A percentile compares a stretch with the other conserved stretches of the same genome.
phyloP scores from a whole-genome alignment of 2,797 vertebrate species.

The Florisuga fusca region DNA sequence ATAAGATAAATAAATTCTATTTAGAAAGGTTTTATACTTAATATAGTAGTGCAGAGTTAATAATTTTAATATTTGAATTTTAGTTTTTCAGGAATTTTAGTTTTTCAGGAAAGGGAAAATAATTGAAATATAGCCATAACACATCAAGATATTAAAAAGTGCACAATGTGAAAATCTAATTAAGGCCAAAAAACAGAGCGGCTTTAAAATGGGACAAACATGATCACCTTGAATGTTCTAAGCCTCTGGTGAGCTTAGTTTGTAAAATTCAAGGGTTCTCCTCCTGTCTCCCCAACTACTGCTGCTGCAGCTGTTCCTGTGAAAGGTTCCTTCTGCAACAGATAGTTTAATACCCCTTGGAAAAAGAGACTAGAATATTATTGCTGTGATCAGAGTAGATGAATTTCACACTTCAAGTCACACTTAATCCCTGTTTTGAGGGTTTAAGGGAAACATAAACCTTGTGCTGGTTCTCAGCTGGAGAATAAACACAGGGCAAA shows the following conservation, averaged over 20 bases:
- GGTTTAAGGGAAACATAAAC: slow-evolving; percentile 33
- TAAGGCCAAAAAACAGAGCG: neutral
- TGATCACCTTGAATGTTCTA: neutral
- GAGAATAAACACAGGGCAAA: neutral
- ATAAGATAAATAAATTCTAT: neutral
- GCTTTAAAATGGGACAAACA: neutral
- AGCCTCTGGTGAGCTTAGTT: neutral
- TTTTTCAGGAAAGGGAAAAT: neutral
- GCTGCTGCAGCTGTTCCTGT: neutral
- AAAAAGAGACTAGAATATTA: slow-evolving; percentile 48
- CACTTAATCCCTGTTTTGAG: slow-evolving; percentile 59
- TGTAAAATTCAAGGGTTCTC: neutral
- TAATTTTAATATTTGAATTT: neutral
- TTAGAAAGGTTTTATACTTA: neutral
- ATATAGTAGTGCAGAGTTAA: neutral
- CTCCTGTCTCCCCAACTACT: neutral
- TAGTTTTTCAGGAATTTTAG: neutral
- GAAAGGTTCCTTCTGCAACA: neutral
- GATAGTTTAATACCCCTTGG: slow-evolving; percentile 27
- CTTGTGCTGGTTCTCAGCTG: neutral
- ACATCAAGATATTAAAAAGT: neutral
- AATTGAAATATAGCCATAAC: neutral
- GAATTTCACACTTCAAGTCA: slow-evolving; percentile 62
- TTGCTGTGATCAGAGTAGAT: slow-evolving; percentile 32
- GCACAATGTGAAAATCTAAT: neutral